These are phyloP conservation scores for Brachystomella parvula DNA, from an alignment of 1,140 invertebrate species.

Conservation along the genomic window DNA sequence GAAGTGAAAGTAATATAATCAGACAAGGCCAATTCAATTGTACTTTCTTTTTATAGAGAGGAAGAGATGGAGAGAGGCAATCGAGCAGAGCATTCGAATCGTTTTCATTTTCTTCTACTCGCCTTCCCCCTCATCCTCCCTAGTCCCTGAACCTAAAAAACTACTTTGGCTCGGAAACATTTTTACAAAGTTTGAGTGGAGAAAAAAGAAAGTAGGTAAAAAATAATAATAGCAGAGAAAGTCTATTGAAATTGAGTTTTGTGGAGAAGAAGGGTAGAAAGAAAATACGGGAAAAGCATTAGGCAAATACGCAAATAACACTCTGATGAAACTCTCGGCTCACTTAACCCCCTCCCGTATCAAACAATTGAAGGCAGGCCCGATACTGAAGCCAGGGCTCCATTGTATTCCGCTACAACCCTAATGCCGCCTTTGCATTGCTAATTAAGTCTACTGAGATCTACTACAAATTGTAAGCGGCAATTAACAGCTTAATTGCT, in stretches of 20 bases:
- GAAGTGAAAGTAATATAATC: conserved; percentile 3
- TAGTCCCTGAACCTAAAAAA: neutral
- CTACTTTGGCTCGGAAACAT: conserved; percentile 1
- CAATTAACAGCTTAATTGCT: too few relatives aligned
- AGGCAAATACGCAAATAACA: conserved; percentile 10
- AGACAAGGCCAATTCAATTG: conserved; percentile 9
- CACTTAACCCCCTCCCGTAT: too few relatives aligned
- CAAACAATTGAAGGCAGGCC: too few relatives aligned
- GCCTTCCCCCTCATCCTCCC: too few relatives aligned
- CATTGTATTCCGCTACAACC: too few relatives aligned
- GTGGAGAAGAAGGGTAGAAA: neutral
- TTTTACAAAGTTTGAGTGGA: neutral
- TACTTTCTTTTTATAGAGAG: conserved; percentile 8
- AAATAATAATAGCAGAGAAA: neutral
- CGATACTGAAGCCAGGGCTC: too few relatives aligned
- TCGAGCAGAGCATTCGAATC: conserved; percentile 1
- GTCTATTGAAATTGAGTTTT: conserved; percentile 4
- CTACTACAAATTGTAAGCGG: too few relatives aligned
- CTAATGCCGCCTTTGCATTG: too few relatives aligned
- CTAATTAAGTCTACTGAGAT: too few relatives aligned
- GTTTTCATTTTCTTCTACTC: conserved; percentile 10
- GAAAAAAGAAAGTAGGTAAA: neutral
- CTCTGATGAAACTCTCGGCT: too few relatives aligned
- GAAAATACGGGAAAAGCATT: neutral
- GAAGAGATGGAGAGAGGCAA: neutral